Conservation (phyloP, 2,888 invertebrate species). For the Tenthredo amoena region DNA sequence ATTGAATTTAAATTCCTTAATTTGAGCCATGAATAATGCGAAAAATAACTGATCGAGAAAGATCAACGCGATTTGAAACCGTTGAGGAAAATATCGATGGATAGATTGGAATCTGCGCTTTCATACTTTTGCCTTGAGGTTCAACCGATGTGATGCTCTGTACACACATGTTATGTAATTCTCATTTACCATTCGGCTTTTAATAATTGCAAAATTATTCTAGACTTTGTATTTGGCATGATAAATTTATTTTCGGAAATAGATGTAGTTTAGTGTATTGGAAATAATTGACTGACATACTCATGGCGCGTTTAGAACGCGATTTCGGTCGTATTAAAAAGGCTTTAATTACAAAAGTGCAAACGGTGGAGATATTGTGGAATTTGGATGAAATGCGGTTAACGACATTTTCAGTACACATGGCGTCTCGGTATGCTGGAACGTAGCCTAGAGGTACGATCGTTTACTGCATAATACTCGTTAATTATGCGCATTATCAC, state of each 20-base stretch:
- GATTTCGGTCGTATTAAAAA: not conserved
- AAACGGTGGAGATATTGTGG: slow-evolving; percentile 5
- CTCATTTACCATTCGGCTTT: not conserved
- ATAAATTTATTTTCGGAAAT: not conserved
- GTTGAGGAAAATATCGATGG: not conserved
- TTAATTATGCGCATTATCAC: slow-evolving; percentile 48
- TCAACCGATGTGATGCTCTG: not conserved
- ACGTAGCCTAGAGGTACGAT: slow-evolving; percentile 25
- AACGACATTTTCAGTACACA: slow-evolving; percentile 23
- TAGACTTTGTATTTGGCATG: not conserved
- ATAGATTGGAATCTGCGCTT: not conserved
- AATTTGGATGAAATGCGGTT: slow-evolving; percentile 28
- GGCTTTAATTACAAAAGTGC: not conserved
- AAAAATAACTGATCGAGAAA: not conserved
- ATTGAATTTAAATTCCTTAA: not conserved
- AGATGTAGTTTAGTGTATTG: not conserved
- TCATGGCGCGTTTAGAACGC: not conserved
- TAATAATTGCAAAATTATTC: slow-evolving; percentile 17
- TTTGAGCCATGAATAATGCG: not conserved
- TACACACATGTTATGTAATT: not conserved
- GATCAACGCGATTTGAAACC: not conserved
- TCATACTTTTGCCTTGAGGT: not conserved
- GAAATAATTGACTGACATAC: not conserved
- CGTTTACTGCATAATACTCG: slow-evolving; percentile 37
- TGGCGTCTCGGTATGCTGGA: slow-evolving; percentile 17